Conservation (phyloP, 2,888 invertebrate species). For the Escarpia spicata region DNA sequence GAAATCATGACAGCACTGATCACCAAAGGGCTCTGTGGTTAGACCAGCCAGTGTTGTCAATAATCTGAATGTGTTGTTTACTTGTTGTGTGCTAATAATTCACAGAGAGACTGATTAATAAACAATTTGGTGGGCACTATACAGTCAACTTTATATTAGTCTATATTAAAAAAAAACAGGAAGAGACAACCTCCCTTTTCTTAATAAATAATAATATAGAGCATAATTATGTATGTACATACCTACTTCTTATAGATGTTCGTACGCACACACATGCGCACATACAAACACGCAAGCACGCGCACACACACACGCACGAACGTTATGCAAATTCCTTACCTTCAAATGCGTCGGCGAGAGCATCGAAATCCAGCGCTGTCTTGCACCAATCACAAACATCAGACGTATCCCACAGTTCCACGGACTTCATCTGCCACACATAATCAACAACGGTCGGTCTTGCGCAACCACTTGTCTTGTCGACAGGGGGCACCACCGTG, state of each 20-base stretch:
- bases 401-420: background rate
- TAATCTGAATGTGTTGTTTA: too few relatives aligned
- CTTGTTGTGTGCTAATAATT: too few relatives aligned
- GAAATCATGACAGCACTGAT: too few relatives aligned
- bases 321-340: background rate
- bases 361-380: background rate
- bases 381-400: background rate
- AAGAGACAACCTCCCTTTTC: too few relatives aligned
- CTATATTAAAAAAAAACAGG: too few relatives aligned
- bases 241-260: background rate
- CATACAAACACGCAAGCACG: background rate
- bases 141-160: too few relatives aligned
- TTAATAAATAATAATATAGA: too few relatives aligned
- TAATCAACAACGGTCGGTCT: background rate
- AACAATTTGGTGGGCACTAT: too few relatives aligned
- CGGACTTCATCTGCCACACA: slow-evolving; percentile 4
- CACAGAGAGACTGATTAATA: too few relatives aligned
- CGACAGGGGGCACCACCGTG: background rate
- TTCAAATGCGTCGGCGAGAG: background rate
- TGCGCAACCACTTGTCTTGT: background rate
- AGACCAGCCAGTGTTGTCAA: too few relatives aligned
- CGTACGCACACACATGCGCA: background rate
- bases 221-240: too few relatives aligned
- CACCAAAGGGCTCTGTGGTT: too few relatives aligned
- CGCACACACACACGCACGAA: background rate